Percentiles rank a stretch among this genome's conserved stretches.
phyloP scores from a whole-genome alignment of 2,113 vertebrate genomes.

The Ondatra zibethicus region DNA sequence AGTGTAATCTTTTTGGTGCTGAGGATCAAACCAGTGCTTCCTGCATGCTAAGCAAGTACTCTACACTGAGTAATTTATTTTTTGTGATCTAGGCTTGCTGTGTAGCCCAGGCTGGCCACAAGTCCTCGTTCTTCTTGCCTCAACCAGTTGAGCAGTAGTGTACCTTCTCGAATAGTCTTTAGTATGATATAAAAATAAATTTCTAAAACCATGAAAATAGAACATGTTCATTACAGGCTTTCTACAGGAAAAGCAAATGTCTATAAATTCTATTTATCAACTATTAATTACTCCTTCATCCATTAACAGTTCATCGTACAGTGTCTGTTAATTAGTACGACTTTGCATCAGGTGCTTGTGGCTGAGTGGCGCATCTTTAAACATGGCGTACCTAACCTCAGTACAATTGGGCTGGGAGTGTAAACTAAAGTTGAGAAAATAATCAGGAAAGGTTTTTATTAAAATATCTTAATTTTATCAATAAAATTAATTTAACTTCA shows the following conservation, averaged over 20 bases:
- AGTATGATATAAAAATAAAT: constrained; percentile 53
- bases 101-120: neutral
- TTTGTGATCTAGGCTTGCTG: neutral
- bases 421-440: constrained; percentile 47
- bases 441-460: constrained; percentile 36
- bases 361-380: constrained; percentile 60
- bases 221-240: constrained; percentile 75
- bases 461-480: constrained; percentile 56
- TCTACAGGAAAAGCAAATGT: constrained; percentile 79
- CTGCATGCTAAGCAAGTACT: neutral
- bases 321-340: constrained; percentile 81
- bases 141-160: neutral
- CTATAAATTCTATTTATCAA: constrained; percentile 79
- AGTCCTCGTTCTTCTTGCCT: too few species aligned
- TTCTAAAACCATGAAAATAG: constrained; percentile 64
- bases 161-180: constrained; percentile 4
- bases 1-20: neutral
- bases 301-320: constrained; percentile 82
- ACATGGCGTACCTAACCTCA: constrained; percentile 63
- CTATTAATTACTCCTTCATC: constrained; percentile 82
- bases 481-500: constrained; percentile 20
- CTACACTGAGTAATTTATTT: neutral
- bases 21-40: neutral
- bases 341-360: constrained; percentile 47
- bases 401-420: constrained; percentile 47